phyloP scores from a whole-genome alignment of 2,797 vertebrate species.

The Platyrinchus mystaceus region DNA sequence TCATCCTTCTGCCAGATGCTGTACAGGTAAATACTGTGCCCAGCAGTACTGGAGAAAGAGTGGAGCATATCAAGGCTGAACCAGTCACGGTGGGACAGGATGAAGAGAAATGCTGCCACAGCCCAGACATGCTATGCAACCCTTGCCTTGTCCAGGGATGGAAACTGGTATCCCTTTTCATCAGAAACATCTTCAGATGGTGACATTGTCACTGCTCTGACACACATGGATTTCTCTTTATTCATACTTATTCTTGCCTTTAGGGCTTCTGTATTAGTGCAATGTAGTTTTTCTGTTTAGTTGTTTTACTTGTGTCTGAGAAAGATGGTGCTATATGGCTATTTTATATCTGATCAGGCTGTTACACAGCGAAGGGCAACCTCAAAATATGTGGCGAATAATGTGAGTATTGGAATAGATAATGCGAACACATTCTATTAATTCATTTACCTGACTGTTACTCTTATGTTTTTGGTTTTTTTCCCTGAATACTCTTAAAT shows the following conservation, averaged over 20 bases:
- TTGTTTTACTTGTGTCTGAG: neutral
- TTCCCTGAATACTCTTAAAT: neutral
- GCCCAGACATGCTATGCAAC: neutral
- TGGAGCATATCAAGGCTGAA: accelerated
- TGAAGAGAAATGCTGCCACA: neutral
- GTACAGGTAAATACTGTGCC: neutral
- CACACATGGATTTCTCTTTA: neutral
- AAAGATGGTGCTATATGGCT: neutral
- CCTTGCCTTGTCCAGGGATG: neutral
- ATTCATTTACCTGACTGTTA: neutral
- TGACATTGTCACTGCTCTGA: neutral
- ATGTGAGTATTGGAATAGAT: neutral
- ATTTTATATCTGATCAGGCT: neutral
- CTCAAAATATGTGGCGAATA: neutral
- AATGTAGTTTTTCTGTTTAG: neutral
- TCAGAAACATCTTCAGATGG: neutral
- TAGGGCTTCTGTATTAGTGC: neutral
- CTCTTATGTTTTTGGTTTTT: neutral
- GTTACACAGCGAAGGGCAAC: neutral
- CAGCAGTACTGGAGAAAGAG: neutral
- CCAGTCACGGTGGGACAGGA: neutral
- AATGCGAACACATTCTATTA: neutral
- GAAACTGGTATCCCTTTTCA: neutral
- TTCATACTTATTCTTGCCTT: neutral
- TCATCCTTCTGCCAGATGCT: neutral